A percentile compares a stretch with the other conserved stretches of the same genome.
Evolutionary conservation across 2,888 invertebrate species (phyloP).

Genomic region (Agapostemon virescens): DNA sequence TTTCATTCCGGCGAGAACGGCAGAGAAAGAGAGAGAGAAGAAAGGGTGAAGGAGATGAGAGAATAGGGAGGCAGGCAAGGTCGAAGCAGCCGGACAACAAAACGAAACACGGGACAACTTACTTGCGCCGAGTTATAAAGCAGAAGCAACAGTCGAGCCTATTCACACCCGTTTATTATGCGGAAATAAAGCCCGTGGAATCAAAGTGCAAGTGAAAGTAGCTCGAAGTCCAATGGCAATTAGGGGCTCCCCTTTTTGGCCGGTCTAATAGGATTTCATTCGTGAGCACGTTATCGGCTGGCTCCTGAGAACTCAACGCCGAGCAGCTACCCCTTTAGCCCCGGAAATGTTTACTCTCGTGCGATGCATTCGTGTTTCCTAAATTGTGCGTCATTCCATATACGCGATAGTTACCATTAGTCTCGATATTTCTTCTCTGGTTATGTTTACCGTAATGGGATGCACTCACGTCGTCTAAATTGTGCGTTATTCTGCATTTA

Average conservation of each 20-base stretch:
- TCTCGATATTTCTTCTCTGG: no score
- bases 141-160: conserved; percentile 71
- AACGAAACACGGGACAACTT: conserved; percentile 72
- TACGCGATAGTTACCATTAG: background rate
- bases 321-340: background rate
- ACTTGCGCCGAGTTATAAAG: conserved; percentile 71
- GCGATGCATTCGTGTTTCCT: background rate
- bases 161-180: conserved; percentile 75
- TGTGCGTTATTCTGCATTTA: no score
- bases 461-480: no score
- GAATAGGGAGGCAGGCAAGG: conserved; percentile 1
- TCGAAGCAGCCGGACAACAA: conserved; percentile 62
- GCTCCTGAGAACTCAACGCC: background rate
- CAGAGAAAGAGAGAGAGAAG: conserved; percentile 15
- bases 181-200: conserved; percentile 71
- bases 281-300: background rate
- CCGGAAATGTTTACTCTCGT: background rate
- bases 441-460: no score
- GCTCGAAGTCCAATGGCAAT: conserved; percentile 1
- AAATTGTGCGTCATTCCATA: no score
- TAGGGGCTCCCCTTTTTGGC: background rate
- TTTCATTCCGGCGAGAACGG: conserved; percentile 53
- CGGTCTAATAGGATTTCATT: background rate
- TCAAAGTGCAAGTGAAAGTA: conserved; percentile 61
- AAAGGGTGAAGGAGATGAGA: background rate